Conservation (phyloP, 2,113 vertebrate genomes). For the Ictidomys tridecemlineatus region DNA sequence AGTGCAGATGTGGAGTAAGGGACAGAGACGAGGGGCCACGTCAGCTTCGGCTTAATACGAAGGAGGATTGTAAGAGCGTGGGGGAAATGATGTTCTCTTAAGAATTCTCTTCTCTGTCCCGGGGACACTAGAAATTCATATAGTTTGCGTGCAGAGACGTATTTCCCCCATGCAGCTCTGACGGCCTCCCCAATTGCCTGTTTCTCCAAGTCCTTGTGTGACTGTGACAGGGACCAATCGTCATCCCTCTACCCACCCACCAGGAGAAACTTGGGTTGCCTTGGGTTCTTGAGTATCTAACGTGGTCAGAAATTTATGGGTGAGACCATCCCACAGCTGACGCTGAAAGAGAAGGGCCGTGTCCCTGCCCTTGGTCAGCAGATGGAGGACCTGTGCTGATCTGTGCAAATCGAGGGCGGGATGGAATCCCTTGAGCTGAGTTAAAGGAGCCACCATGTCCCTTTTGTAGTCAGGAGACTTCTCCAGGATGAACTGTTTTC, state of each 20-base stretch:
- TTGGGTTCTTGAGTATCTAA: background rate
- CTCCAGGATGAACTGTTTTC: background rate
- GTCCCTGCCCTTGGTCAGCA: accelerated
- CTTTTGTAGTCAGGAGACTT: background rate
- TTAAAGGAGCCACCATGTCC: background rate
- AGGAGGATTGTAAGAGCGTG: background rate
- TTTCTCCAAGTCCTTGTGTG: background rate
- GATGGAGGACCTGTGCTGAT: background rate
- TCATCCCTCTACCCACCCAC: background rate
- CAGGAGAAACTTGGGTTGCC: background rate
- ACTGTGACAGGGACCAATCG: background rate
- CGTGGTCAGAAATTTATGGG: background rate
- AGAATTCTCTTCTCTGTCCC: background rate
- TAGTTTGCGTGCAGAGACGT: background rate
- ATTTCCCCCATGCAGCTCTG: background rate
- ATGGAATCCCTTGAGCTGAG: background rate
- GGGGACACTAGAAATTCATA: background rate
- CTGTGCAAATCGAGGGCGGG: background rate
- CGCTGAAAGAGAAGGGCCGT: background rate
- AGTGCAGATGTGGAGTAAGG: background rate
- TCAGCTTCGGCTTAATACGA: background rate
- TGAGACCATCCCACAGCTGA: background rate
- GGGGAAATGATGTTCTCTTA: background rate
- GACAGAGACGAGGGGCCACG: background rate
- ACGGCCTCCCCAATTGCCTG: background rate